Evolutionary conservation across 2,888 invertebrate genomes (phyloP), one percentile per base, ranked within the genome.

Genomic region (Synergus umbraculus): DNA sequence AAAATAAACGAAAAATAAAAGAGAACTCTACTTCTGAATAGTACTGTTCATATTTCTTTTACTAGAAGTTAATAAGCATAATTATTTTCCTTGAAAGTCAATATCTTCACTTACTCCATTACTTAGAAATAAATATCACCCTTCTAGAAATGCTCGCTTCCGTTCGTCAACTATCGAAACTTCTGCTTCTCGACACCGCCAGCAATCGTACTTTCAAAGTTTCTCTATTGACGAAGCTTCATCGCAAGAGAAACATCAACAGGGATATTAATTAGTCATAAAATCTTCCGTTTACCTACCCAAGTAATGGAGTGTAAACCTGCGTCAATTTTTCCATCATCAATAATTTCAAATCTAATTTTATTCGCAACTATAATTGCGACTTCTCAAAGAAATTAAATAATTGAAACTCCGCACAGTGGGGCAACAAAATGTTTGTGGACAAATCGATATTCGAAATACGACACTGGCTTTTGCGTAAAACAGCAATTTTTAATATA

Each of bases 191-290:
- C 44, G 46, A 76, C 78, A 78, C 81, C 77, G 65, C 65, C 67
- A 76, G 82, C 81, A 73, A 77, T 77, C 73, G 13, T 77, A 80
- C 81, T 78, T 83, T 81, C 67, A 77, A 82, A 77, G 77, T 79
- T 64, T 81, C 76, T 76, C 58, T 78, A 78, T 80, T 65, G 77
- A 49, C 69, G 76, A 77, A 65, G 69, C 69, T 63, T 65, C 76
- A 81, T 82, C 78, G 82, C 82, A 81, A 81, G 82, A 79, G 80
- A 82, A 87, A 86, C 87, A 87, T 89, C 89, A 89, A 90, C 89
- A 89, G 85, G 87, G 87, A 90, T 90, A 90, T 91, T 90, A 90
- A 90, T 90, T 91, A 90, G 88, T 86, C 83, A 60, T 49, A 79
- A 82, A 78, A 78, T 67, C 73, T 58, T 63, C 73, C 80, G 69